A percentile compares a stretch with the other conserved stretches of the same genome.
These are phyloP conservation scores for Campoletis raptor DNA, from an alignment of 2,888 invertebrate genomes.

Conservation along the genomic window DNA sequence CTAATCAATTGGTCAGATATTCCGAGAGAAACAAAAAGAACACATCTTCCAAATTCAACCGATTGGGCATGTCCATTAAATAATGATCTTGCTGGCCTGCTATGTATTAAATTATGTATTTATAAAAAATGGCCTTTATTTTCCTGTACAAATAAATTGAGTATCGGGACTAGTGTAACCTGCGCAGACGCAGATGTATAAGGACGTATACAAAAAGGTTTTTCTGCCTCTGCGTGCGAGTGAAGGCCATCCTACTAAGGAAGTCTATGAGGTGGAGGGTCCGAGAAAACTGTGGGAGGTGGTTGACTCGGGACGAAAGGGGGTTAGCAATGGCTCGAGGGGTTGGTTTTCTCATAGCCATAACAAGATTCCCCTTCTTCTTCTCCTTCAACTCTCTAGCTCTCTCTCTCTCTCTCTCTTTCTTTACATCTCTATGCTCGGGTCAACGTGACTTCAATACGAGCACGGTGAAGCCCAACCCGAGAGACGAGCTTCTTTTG, in stretches of 20 bases:
- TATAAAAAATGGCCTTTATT: neutral
- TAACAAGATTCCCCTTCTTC: conserved; percentile 64
- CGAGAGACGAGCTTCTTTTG: conserved; percentile 59
- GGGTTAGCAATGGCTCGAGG: conserved; percentile 47
- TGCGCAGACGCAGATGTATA: conserved; percentile 42
- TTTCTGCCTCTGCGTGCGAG: conserved; percentile 40
- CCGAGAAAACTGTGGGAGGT: conserved; percentile 37
- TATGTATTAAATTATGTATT: neutral
- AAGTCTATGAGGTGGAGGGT: conserved; percentile 35
- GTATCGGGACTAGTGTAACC: conserved; percentile 26
- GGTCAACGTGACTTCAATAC: conserved; percentile 78
- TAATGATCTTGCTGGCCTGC: neutral
- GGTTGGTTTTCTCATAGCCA: conserved; percentile 69
- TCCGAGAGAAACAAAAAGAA: neutral
- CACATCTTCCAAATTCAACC: neutral
- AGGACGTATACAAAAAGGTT: conserved; percentile 26
- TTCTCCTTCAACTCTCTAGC: neutral
- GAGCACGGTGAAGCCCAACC: conserved; percentile 57
- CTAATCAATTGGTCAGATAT: too few species aligned
- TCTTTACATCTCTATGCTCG: conserved; percentile 46
- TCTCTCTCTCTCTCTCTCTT: too few species aligned
- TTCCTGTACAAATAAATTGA: conserved; percentile 26
- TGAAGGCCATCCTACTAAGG: conserved; percentile 32
- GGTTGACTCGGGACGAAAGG: conserved; percentile 50
- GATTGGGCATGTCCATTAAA: neutral